Base-by-base conservation (phyloP, 2,113 vertebrate species). In the Sitta europaea region DNA sequence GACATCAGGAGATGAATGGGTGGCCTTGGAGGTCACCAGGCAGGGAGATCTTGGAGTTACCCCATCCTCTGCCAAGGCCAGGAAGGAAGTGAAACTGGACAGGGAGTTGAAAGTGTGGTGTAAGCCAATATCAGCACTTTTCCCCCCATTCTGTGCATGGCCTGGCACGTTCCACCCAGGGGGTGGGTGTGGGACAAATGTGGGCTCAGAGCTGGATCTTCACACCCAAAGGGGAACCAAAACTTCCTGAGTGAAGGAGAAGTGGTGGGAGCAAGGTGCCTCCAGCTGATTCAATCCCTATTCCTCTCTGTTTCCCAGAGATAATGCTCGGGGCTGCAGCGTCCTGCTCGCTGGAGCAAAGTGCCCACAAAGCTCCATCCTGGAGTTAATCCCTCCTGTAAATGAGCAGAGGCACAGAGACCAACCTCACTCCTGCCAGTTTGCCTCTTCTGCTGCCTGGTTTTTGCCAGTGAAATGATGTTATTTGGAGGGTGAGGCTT, bases 111-210 rank as follows among this genome's bases (percentile, higher is more conserved):
- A 83, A 70, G 21, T 4, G 38, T 31, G 40, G 7, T 1, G 0
- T 5, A 17, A 89, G 13, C 19, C 51, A 35, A 36, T 11, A 17
- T 51, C 48, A 38, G 9, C 18, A 4, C 6, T 16, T 74, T 45
- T 66, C 8, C 1, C 14, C 63, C 31, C 9, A 0, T 58, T 62
- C 38, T 25, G 18, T 29, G 6, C 5, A 2, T 9, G 23, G 18
- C 38, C 54, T n/a, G 28, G 28, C 45, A 18, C 0, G 1, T 13
- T 83, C 20, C 7, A 12, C 35, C 31, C 14, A 18, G n/a, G 23
- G 25, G 9, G 3, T 23, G 58, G 22, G 6, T 4, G 19, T 1
- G 1, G 25, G 22, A 22, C 5, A 48, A 23, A 20, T 1, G 0
- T 4, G 43, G 13, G 28, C n/a, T 86, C 31, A 59, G 53, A 33